Evolutionary conservation across 2,888 invertebrate species (phyloP).

Genomic region (Lithophane leautieri): DNA sequence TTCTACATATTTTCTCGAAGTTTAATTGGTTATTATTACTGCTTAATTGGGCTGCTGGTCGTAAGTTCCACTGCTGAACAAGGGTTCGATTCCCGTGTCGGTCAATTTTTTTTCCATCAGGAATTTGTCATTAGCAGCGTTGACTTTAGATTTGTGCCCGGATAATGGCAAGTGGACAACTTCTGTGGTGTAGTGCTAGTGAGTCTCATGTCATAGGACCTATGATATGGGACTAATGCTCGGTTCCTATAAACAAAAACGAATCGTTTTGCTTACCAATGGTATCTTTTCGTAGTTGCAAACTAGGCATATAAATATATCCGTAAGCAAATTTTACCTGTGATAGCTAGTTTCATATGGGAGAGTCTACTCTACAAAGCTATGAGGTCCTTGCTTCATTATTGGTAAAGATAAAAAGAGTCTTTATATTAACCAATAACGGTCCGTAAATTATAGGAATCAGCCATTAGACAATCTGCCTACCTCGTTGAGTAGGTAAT

Average conservation of each 20-base stretch:
- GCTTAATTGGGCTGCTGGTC: background rate
- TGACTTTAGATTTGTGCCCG: background rate
- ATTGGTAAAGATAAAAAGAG: no score
- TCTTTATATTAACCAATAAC: no score
- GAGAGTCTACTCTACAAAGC: no score
- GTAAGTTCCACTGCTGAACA: background rate
- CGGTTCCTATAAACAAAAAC: no score
- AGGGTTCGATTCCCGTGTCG: background rate
- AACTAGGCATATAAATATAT: no score
- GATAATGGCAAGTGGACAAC: background rate
- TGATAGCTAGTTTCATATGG: no score
- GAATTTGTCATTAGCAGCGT: background rate
- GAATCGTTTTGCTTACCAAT: no score
- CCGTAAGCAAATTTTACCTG: no score
- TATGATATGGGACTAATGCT: background rate
- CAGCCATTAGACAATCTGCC: background rate
- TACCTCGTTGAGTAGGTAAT: background rate
- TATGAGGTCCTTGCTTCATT: no score
- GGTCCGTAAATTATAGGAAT: no score
- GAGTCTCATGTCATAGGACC: background rate
- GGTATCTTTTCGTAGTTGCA: no score
- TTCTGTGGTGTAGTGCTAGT: background rate
- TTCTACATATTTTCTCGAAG: constrained; percentile 28
- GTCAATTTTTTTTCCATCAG: no score
- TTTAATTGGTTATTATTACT: background rate